Percentiles rank a stretch among this genome's conserved stretches.
Conservation (phyloP, 2,113 vertebrate genomes). For the Gambusia holbrooki region DNA sequence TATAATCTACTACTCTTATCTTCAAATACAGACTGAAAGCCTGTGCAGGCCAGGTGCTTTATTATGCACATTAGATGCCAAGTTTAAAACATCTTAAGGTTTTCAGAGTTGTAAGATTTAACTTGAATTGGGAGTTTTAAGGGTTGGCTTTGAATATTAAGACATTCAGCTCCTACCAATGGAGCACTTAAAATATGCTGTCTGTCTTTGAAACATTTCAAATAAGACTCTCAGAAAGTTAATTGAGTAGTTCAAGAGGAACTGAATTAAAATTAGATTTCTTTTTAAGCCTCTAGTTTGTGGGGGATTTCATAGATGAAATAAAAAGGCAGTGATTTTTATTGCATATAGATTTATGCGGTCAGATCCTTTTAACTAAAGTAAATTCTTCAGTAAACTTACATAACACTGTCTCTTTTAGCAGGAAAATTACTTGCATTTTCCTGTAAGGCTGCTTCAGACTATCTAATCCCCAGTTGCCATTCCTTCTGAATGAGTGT, state of each 20-base stretch:
- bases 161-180: slow-evolving; percentile 39
- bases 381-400: background rate
- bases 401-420: slow-evolving; percentile 9
- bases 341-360: slow-evolving; percentile 1
- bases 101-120: slow-evolving; percentile 49
- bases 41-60: slow-evolving; percentile 46
- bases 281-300: slow-evolving; percentile 37
- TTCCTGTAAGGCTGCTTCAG: slow-evolving; percentile 27
- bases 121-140: slow-evolving; percentile 47
- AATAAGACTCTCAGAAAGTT: slow-evolving; percentile 30
- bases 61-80: slow-evolving; percentile 47
- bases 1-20: slow-evolving; percentile 14
- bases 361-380: background rate
- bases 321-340: background rate
- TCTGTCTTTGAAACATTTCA: slow-evolving; percentile 35
- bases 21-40: slow-evolving; percentile 4
- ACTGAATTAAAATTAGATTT: slow-evolving; percentile 37
- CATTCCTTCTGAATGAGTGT: slow-evolving; percentile 18
- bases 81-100: slow-evolving; percentile 32
- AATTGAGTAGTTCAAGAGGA: slow-evolving; percentile 17
- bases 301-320: slow-evolving; percentile 13
- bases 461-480: slow-evolving; percentile 31
- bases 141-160: slow-evolving; percentile 44
- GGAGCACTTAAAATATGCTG: background rate
- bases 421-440: slow-evolving; percentile 1